These are phyloP conservation scores for Cynocephalus volans DNA, from an alignment of 2,113 vertebrate species.

Conservation along the genomic window DNA sequence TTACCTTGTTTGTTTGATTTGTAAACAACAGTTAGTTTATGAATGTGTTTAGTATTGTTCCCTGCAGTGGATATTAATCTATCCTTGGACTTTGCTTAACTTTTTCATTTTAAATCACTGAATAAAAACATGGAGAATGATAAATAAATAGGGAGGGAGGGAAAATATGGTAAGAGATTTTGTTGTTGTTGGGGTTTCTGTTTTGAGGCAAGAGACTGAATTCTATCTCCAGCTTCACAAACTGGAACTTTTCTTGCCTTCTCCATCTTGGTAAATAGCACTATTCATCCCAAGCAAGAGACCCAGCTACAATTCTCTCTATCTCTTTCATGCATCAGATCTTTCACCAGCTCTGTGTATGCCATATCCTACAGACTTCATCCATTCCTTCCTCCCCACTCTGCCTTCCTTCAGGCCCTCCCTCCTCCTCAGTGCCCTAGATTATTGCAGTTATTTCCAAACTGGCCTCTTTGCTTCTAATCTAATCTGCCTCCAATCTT, in stretches of 20 bases:
- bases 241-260: background rate
- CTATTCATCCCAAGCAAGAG: background rate
- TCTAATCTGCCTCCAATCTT: background rate
- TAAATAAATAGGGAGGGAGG: background rate
- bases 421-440: background rate
- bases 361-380: background rate
- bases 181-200: background rate
- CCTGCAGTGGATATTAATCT: background rate
- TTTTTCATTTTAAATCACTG: constrained; percentile 22
- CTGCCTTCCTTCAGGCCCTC: background rate
- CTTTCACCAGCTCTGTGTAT: background rate
- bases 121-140: background rate
- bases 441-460: background rate
- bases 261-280: background rate
- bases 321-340: background rate
- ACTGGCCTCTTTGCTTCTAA: background rate
- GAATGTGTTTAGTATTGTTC: background rate
- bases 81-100: background rate
- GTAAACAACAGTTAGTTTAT: constrained; percentile 9
- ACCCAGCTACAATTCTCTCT: background rate
- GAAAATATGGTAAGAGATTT: background rate
- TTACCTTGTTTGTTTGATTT: constrained; percentile 49
- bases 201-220: background rate
- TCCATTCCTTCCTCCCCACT: background rate
- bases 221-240: background rate